Evolutionary conservation across 2,113 vertebrate genomes (phyloP).

Genomic region (Tringa solitaria): DNA sequence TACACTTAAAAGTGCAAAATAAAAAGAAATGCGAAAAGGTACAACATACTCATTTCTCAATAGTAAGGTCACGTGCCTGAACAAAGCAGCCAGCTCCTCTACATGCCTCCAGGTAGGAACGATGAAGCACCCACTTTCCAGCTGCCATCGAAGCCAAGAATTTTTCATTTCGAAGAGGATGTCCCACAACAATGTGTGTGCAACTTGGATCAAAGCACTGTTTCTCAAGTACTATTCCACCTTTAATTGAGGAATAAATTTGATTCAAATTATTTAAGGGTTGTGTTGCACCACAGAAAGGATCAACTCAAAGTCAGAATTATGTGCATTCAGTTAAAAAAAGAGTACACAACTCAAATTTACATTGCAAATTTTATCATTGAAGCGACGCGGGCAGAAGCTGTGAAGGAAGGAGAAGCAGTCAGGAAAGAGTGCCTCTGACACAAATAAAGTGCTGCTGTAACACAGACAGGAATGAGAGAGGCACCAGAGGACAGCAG

Average conservation of each 20-base stretch:
- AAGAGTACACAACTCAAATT: background rate
- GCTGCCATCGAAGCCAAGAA: slow-evolving; percentile 95
- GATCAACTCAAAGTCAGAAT: background rate
- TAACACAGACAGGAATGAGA: background rate
- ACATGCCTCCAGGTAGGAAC: slow-evolving; percentile 93
- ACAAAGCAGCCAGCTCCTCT: slow-evolving; percentile 82
- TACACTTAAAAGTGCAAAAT: background rate
- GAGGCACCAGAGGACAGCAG: background rate
- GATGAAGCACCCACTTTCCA: slow-evolving; percentile 97
- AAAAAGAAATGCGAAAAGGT: background rate
- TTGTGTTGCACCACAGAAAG: background rate
- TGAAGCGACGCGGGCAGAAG: background rate
- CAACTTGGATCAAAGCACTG: slow-evolving; percentile 94
- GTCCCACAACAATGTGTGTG: slow-evolving; percentile 94
- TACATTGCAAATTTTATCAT: background rate
- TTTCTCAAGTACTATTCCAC: slow-evolving; percentile 89
- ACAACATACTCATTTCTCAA: background rate
- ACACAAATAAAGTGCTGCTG: background rate
- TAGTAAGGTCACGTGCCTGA: slow-evolving; percentile 68
- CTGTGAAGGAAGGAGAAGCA: background rate
- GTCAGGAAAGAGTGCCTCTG: background rate
- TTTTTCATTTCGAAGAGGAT: slow-evolving; percentile 94
- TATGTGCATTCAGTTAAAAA: background rate
- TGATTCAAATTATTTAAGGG: background rate
- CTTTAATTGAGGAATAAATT: slow-evolving; percentile 65